Evolutionary conservation across 2,888 invertebrate genomes (phyloP).

Genomic region (Tiphia femorata): DNA sequence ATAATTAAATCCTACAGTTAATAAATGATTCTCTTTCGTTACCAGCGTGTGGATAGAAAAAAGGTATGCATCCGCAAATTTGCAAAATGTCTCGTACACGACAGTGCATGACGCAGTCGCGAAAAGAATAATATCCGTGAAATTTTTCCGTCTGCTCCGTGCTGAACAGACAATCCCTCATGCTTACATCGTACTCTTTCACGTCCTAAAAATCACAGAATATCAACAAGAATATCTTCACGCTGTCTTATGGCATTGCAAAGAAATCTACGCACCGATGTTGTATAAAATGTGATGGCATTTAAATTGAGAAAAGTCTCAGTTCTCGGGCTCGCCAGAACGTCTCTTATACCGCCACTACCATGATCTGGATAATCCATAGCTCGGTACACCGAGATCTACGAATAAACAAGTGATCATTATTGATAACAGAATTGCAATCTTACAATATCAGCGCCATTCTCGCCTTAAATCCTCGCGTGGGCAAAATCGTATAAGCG

Average conservation of each 20-base stretch:
- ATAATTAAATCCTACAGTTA: no score
- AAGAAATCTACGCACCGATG: constrained; percentile 21
- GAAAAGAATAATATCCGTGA: constrained; percentile 71
- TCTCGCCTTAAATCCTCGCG: constrained; percentile 70
- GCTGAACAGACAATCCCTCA: constrained; percentile 45
- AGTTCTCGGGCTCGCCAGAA: constrained; percentile 49
- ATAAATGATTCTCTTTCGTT: no score
- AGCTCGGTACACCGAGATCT: constrained; percentile 70
- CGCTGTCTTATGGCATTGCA: no score
- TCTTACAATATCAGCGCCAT: background rate
- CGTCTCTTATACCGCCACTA: constrained; percentile 71
- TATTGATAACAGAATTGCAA: no score
- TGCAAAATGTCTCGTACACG: constrained; percentile 71
- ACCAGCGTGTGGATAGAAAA: constrained; percentile 71
- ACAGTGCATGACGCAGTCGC: constrained; percentile 74
- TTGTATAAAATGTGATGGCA: constrained; percentile 43
- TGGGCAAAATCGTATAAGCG: constrained; percentile 70
- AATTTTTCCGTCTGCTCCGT: constrained; percentile 36
- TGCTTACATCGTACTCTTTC: constrained; percentile 20
- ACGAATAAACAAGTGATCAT: background rate
- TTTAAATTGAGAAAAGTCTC: constrained; percentile 54
- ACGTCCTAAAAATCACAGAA: constrained; percentile 30
- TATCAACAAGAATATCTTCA: background rate
- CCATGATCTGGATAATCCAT: constrained; percentile 74
- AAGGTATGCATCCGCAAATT: constrained; percentile 73